Evolutionary conservation across 2,888 invertebrate species (phyloP), one percentile per base, ranked within the genome.

Genomic region (Caenorhabditis becei): DNA sequence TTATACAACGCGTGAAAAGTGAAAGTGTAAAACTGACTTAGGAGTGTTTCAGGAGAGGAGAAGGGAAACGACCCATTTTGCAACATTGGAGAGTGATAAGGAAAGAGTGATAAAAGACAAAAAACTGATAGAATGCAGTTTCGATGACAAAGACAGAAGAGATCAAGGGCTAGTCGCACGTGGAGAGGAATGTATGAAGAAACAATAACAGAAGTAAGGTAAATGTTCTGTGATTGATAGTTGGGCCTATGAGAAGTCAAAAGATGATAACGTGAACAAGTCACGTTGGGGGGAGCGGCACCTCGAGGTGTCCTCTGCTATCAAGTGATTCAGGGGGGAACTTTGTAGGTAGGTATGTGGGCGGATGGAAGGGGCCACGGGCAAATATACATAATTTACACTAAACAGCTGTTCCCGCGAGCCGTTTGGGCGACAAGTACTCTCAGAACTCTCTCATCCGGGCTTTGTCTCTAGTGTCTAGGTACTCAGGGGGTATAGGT

Each of bases 381-480:
- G 49, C 74, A 66, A 74, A 74, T 74, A 74, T 74, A 74, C 74
- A 74, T 74, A 74, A 74, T 58, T 74, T 74, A 74, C 74, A 59
- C 65, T 66, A 59, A 74, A 74, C 74, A 74, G 74, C 66, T 74
- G 74, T 74, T 74, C 74, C 58, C 72, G 49, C 47, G 32, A 51
- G 63, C 35, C 63, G 56, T 47, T 58, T 63, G 63, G 53, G 72
- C 72, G 72, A 65, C 41, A 66, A 66, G 74, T 66, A 74, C 74
- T 74, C 51, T 37, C 74, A 24, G 14, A 72, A 65, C 63, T 41
- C 72, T 65, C 65, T 16, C 14, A 16, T 14, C 20, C 53, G 11
- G 16, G 23, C 23, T n/a, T 54, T 28, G 47, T 74, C 16, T 20
- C 41, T 54, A 24, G 37, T 16, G 49, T 53, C 35, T 59, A 24